Evolutionary conservation across 2,113 vertebrate genomes (phyloP).

Genomic region (Arothron firmamentum): DNA sequence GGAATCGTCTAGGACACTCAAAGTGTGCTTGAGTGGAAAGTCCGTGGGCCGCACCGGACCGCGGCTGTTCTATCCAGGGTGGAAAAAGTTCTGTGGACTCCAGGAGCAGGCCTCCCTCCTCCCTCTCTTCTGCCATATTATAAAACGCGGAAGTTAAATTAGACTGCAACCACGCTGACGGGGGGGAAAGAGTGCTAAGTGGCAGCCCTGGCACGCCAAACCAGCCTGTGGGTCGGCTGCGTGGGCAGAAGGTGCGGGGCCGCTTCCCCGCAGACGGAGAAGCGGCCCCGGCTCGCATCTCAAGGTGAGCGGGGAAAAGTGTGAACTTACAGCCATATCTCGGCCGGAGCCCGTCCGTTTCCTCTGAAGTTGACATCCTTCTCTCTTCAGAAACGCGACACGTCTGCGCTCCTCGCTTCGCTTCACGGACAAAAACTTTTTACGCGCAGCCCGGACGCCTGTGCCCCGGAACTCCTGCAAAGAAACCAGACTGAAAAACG

Average conservation of each 20-base stretch:
- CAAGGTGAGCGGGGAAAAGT: slow-evolving; percentile 22
- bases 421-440: slow-evolving; percentile 5
- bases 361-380: slow-evolving; percentile 77
- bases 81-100: neutral
- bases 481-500: neutral
- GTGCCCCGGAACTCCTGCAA: neutral
- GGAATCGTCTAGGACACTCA: neutral
- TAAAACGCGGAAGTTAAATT: slow-evolving; percentile 69
- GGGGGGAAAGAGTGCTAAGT: neutral
- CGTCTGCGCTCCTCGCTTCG: slow-evolving; percentile 27
- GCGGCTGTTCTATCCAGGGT: neutral
- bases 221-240: neutral
- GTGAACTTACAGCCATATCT: slow-evolving; percentile 77
- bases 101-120: slow-evolving; percentile 5
- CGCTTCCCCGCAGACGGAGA: neutral
- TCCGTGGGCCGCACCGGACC: too few relatives aligned
- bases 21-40: neutral
- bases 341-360: slow-evolving; percentile 73
- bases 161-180: slow-evolving; percentile 47
- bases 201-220: neutral
- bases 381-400: slow-evolving; percentile 28
- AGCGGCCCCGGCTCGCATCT: slow-evolving; percentile 2
- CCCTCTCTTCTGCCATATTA: neutral
- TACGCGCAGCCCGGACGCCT: neutral
- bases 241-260: neutral